A percentile compares a stretch with the other conserved stretches of the same genome.
phyloP scores from a whole-genome alignment of 2,797 vertebrate species.

The Ctenochaetus hawaiiensis region DNA sequence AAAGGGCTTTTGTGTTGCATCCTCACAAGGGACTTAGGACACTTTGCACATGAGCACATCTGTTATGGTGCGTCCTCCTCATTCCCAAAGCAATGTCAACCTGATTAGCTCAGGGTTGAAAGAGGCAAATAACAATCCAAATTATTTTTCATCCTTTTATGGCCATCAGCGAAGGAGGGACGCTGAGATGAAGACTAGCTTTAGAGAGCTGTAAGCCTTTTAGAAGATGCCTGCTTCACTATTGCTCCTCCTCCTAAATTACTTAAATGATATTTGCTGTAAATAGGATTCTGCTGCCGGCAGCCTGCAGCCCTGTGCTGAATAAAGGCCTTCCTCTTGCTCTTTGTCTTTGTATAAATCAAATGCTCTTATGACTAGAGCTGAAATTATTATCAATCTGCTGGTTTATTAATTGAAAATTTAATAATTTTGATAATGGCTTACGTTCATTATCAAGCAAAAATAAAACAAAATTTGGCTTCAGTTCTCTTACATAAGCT shows the following conservation, averaged over 20 bases:
- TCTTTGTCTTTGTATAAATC: conserved; percentile 9
- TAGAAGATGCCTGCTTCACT: conserved; percentile 79
- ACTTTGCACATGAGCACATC: conserved; percentile 83
- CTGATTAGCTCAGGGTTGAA: conserved; percentile 85
- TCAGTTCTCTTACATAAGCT: background rate
- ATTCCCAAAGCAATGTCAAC: conserved; percentile 87
- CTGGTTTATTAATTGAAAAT: background rate
- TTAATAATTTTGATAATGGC: rapidly evolving
- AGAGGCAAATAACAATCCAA: conserved; percentile 84
- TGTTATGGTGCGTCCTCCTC: conserved; percentile 76
- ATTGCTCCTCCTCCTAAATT: conserved; percentile 81
- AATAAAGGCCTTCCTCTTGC: conserved; percentile 50
- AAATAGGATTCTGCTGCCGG: conserved; percentile 86
- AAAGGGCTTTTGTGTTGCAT: conserved; percentile 65
- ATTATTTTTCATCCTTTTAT: conserved; percentile 88
- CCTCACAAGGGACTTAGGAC: conserved; percentile 72
- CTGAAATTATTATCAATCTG: background rate
- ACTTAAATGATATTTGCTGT: conserved; percentile 87
- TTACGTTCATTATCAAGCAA: background rate
- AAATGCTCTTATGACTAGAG: conserved; percentile 12
- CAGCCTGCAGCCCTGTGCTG: conserved; percentile 58
- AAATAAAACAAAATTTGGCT: background rate
- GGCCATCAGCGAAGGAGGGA: conserved; percentile 70
- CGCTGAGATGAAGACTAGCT: conserved; percentile 74
- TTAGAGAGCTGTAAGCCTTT: conserved; percentile 86